Base-by-base conservation (phyloP, 92 coral and sea anemone genomes). In the Actinernus sp. region DNA sequence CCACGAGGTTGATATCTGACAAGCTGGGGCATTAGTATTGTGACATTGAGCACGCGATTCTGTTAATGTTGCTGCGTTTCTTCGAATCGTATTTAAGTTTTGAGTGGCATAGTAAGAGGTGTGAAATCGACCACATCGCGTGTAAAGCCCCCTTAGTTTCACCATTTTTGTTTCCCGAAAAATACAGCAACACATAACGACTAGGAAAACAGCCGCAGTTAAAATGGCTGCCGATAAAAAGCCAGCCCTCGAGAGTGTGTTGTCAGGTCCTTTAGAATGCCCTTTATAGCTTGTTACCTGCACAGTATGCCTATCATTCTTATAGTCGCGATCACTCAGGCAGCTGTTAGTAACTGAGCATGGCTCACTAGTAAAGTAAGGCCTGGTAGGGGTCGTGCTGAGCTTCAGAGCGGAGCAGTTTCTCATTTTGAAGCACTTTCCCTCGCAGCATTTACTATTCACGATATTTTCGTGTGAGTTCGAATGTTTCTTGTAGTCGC, bases 201-300 rank as follows among this genome's bases (percentile, higher is more conserved):
- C 51, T 13, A 85, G 58, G 68, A 85, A 85, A 2, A 85, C 71
- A 19, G 91, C 71, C 30, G 86, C 86, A 0, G 91, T 85, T 49
- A 85, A 29, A 27, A 85, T 85, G 36, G 91, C 86, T 13, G 91
- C 91, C 22, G 91, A 85, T 11, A 85, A 61, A 59, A 85, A 85
- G 10, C 91, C 91, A 5, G 86, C 91, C 57, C 71, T 79, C 26
- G 81, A 70, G 26, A 70, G 28, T 22, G 78, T 70, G 29, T 26
- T 43, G 39, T 52, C 55, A 17, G 62, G 17, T 20, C 31, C 28
- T 24, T 68, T 44, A 0, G 31, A 23, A 3, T 31, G 39, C 65
- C 68, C 10, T 62, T 63, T 18, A 26, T 43, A 33, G 33, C 44
- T 31, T 58, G 39, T 14, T 1, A 24, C n/a, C 65, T 65, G 3